Base-by-base conservation (phyloP, 2,888 invertebrate genomes). In the Himalopsyche kuldschensis region DNA sequence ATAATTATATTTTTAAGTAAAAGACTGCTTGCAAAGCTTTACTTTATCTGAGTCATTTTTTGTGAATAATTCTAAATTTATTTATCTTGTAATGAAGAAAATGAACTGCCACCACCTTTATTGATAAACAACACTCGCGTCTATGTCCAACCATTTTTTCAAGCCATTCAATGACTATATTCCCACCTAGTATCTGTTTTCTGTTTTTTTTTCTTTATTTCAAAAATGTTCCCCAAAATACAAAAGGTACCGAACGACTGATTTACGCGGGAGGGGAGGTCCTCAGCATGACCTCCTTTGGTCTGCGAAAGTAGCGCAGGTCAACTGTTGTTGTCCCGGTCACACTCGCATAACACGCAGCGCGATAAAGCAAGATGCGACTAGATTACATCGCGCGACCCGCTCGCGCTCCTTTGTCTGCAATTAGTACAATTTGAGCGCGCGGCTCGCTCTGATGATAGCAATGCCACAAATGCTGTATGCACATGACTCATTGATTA, bases 241-340 rank as follows among this genome's bases (percentile, higher is more conserved):
- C 6, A 55, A 55, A 55, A 55, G 55, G 55, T 55, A 3, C 55
- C 8, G 20, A 55, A 20, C 55, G 8, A 20, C 55, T 55, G 55
- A 1, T 20, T 20, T 24, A 77, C 35, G 41, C 35, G 24, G 77
- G 41, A 35, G 41, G 24, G 77, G 35, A 77, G 77, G 5, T 55
- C 55, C 55, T 55, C 77, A 78, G 79, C 76, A 77, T 84, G 85
- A 84, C 85, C 85, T 82, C 82, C 82, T 85, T 84, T 63, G 80
- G 69, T 80, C 35, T 78, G 75, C 31, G 41, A 78, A 85, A 84
- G 85, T 84, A 84, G 85, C 82, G 55, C 85, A 82, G 85, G 85
- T 84, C 85, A 84, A 80, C 47, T 76, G 4, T 48, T 20, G 30
- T 47, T 46, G 41, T 85, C 82, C 69, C 84, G 20, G 30, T 84